Evolutionary conservation across 2,797 vertebrate genomes (phyloP), one percentile per base, ranked within the genome.

Genomic region (Leontopithecus rosalia): DNA sequence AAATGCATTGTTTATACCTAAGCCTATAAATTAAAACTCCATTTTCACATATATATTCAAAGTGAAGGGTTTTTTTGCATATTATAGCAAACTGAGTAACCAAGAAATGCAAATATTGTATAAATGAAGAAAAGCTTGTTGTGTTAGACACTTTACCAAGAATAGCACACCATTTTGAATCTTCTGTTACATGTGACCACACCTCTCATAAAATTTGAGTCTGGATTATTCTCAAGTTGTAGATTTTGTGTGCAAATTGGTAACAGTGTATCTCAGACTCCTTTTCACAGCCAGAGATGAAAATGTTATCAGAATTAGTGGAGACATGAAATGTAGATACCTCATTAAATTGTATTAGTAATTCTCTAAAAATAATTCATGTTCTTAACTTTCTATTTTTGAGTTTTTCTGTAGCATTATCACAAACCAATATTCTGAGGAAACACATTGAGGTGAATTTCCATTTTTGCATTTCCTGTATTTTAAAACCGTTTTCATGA

Each of bases 321-420:
- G 26, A 91, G 72, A 79, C 13, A 58, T 67, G 36, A 89, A 75
- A 82, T 86, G 4, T 20, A 82, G 30, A 8, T 2, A 46, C 88
- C 24, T 82, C 41, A 83, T n/a, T 94, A 67, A 58, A 75, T 88
- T 95, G 81, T 90, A 75, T 50, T 55, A 84, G 43, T 50, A 84
- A 39, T 67, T 92, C 1, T 57, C 50, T 81, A 89, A 94, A 94
- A 50, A 57, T 87, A 91, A 79, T 57, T 89, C 33, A 43, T 8
- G 5, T 36, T 80, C 50, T 90, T 83, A 10, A 94, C 8, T 73
- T 90, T 64, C 30, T 67, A 36, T n/a, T 88, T 82, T 86, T 89
- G 17, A 85, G 0, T 48, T 57, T 80, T 93, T 88, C 30, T 43
- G 30, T 11, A 28, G 33, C 10, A 64, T 15, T 52, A 39, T 75